A percentile compares a stretch with the other conserved stretches of the same genome.
phyloP scores from a whole-genome alignment of 64 coral and sea anemone genomes.

The Dendrophyllia cribrosa region DNA sequence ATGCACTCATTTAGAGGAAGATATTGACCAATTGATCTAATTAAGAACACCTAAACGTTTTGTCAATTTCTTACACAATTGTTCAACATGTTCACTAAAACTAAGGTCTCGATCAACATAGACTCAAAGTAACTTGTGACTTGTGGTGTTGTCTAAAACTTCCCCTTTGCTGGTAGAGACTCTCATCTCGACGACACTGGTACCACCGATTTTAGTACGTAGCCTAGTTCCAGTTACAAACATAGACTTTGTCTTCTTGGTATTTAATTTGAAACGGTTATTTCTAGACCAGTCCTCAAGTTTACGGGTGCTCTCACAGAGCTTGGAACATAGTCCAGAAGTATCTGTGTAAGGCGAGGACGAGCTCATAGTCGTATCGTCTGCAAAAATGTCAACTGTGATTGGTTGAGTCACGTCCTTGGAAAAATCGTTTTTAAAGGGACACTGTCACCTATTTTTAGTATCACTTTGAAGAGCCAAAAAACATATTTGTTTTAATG shows the following conservation, averaged over 20 bases:
- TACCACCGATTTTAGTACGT: neutral
- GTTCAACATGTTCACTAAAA: constrained; percentile 36
- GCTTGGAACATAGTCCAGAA: constrained; percentile 1
- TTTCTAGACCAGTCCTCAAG: constrained; percentile 52
- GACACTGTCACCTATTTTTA: too few relatives aligned
- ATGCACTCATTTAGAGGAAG: constrained; percentile 19
- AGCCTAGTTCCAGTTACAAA: constrained; percentile 45
- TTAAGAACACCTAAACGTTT: neutral
- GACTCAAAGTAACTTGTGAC: constrained; percentile 45
- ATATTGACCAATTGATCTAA: constrained; percentile 43
- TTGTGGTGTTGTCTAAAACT: constrained; percentile 12
- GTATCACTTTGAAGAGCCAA: too few relatives aligned
- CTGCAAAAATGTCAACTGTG: constrained; percentile 54
- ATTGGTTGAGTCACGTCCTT: constrained; percentile 15
- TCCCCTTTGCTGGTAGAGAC: constrained; percentile 10
- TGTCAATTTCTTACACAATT: neutral
- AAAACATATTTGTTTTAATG: too few relatives aligned
- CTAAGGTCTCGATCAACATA: constrained; percentile 41
- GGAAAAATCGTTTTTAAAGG: too few relatives aligned
- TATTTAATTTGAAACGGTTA: constrained; percentile 40
- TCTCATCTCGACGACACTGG: neutral
- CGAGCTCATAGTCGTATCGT: constrained; percentile 30
- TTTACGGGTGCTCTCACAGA: constrained; percentile 8
- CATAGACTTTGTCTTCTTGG: constrained; percentile 52
- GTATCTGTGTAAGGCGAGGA: constrained; percentile 28